Evolutionary conservation across 2,888 invertebrate species (phyloP), one percentile per base, ranked within the genome.

Genomic region (Spisula subtruncata): DNA sequence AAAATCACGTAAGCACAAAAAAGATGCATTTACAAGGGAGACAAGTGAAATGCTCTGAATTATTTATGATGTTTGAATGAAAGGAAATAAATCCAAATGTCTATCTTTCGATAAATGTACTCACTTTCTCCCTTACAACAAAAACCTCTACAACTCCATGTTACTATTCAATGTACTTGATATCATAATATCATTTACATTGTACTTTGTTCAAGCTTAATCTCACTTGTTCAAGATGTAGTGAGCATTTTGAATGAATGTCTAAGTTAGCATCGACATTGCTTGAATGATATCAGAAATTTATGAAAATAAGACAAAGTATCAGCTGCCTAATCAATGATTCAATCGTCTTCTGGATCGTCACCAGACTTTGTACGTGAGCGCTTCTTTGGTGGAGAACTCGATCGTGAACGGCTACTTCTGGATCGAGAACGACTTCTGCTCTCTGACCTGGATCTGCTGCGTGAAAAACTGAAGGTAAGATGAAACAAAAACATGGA

Each of bases 351-450:
- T 29, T 71, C 89, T 6, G 56, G 75, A 60, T 87, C 91, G 83
- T 86, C 91, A 66, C 83, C 87, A 41, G 91, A 89, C 71, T 91
- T 91, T 66, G 91, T 87, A 14, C 91, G 66, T 18, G 89, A 89
- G 48, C 91, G 87, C 81, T 92, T 92, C 88, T 87, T 87, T 10
- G 85, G 90, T 25, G 89, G 90, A n/a, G 90, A 80, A 16, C 88
- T 86, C 48, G 92, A 92, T 51, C 88, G 54, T 20, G 90, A 90
- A 10, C 89, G 71, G 46, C 88, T 88, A 18, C 41, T 32, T 20
- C 89, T 90, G 29, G 87, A 86, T 16, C 86, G n/a, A 25, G 86
- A 87, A 82, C 88, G 54, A 79, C 89, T 89, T 48, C 90, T 81
- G 20, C 88, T 88, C 29, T 86, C 79, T 60, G 89, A 89, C n/a